These are phyloP conservation scores for Micromussa lordhowensis DNA, from an alignment of 92 coral and sea anemone genomes.

Conservation along the genomic window DNA sequence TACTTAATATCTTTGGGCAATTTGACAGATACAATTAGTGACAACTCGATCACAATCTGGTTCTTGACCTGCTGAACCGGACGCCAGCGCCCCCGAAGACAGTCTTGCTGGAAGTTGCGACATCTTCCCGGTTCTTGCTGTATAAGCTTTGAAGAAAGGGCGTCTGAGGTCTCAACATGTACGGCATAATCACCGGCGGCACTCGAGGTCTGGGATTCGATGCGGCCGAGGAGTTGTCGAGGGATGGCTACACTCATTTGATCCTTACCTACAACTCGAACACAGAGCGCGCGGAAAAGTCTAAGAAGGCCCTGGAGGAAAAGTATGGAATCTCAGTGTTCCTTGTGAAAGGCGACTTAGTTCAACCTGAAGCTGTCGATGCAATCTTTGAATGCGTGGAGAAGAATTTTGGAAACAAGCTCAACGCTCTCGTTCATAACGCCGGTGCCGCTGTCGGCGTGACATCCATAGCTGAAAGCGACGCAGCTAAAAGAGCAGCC, in stretches of 20 bases:
- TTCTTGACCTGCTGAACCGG: not conserved
- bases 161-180: conserved; percentile 31
- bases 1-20: no score
- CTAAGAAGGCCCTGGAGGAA: conserved; percentile 63
- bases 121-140: not conserved
- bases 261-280: conserved; percentile 84
- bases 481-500: conserved; percentile 75
- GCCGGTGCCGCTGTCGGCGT: conserved; percentile 82
- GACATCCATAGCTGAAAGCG: conserved; percentile 71
- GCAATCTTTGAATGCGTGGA: conserved; percentile 77
- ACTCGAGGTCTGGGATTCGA: conserved; percentile 84
- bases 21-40: no score
- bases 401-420: conserved; percentile 72
- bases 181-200: conserved; percentile 80
- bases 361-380: conserved; percentile 62
- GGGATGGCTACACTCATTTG: conserved; percentile 72
- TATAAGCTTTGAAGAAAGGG: not conserved
- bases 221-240: conserved; percentile 71
- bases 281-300: conserved; percentile 71
- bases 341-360: conserved; percentile 76
- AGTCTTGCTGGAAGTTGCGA: not conserved
- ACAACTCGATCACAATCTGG: not conserved
- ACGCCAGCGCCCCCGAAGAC: not conserved
- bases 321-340: conserved; percentile 61
- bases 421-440: conserved; percentile 77